These are phyloP conservation scores for Hololepta plana DNA, from an alignment of 2,888 invertebrate genomes.

Conservation along the genomic window DNA sequence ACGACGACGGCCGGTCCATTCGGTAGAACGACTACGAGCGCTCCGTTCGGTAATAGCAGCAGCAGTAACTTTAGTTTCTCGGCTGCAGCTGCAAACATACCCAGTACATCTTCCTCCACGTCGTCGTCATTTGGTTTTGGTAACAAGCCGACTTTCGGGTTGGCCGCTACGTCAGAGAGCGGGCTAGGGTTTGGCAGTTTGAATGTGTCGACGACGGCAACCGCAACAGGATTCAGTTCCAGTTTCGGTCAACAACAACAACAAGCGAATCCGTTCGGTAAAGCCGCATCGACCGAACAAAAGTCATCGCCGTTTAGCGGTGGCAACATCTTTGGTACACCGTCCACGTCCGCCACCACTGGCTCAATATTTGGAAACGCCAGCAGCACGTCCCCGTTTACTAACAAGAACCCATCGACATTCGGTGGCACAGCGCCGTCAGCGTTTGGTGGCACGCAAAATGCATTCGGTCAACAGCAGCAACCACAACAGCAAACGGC, in stretches of 20 bases:
- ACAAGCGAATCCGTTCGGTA: constrained; percentile 4
- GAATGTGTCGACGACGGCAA: constrained; percentile 2
- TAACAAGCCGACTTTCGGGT: no score
- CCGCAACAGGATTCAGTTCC: constrained; percentile 5
- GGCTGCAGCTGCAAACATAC: no score
- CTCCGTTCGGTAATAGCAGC: no score
- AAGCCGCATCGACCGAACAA: constrained; percentile 5
- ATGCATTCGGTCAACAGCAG: constrained; percentile 2
- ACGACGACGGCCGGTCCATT: no score
- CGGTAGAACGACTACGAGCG: no score
- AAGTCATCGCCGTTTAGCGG: constrained; percentile 7
- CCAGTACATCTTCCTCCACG: no score
- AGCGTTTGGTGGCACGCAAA: constrained; percentile 7
- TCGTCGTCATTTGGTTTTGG: no score
- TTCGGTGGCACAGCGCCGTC: no score
- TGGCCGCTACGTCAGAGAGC: no score
- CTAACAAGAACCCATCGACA: constrained; percentile 3
- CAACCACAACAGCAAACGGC: no score
- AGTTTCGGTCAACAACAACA: not conserved
- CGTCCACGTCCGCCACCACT: not conserved
- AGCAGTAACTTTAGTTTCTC: no score
- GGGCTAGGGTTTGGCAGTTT: no score
- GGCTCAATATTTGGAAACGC: not conserved
- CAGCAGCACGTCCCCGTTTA: constrained; percentile 3
- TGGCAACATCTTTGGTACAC: not conserved